phyloP scores from a whole-genome alignment of 2,113 vertebrate genomes.

The Andinoacara biseriatus region DNA sequence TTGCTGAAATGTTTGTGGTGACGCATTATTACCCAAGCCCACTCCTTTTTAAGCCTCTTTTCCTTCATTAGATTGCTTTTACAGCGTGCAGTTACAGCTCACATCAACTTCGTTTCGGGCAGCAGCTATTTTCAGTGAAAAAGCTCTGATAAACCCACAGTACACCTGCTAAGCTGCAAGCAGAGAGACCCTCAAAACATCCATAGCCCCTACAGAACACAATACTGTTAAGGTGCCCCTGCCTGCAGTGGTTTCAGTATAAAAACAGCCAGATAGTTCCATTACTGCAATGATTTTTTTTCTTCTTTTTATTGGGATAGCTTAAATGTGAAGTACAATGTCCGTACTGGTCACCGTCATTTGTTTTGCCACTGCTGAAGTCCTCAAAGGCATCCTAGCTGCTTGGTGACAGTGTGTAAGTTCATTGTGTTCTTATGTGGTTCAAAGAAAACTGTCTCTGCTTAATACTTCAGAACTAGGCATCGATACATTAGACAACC shows the following conservation, averaged over 20 bases:
- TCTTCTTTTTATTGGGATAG: neutral
- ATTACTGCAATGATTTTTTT: neutral
- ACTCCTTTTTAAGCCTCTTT: neutral
- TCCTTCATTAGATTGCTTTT: neutral
- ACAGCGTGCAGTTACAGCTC: neutral
- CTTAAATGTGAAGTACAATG: neutral
- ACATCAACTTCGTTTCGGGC: neutral
- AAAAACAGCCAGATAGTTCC: neutral
- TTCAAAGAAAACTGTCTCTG: neutral
- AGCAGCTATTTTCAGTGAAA: neutral
- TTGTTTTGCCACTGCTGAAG: neutral
- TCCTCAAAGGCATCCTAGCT: neutral
- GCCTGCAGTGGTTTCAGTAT: no score
- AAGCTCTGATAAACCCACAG: neutral
- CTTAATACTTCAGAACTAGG: no score
- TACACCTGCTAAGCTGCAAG: neutral
- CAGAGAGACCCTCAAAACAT: neutral
- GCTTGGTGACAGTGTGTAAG: neutral
- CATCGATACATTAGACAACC: no score
- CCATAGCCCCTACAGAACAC: neutral
- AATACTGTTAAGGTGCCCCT: rapidly evolving
- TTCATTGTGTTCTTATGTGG: neutral
- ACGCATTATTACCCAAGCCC: neutral
- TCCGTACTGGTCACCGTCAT: neutral
- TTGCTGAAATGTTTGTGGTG: neutral